phyloP scores from a whole-genome alignment of 2,797 vertebrate genomes.

The Sebastes ruberrimus region DNA sequence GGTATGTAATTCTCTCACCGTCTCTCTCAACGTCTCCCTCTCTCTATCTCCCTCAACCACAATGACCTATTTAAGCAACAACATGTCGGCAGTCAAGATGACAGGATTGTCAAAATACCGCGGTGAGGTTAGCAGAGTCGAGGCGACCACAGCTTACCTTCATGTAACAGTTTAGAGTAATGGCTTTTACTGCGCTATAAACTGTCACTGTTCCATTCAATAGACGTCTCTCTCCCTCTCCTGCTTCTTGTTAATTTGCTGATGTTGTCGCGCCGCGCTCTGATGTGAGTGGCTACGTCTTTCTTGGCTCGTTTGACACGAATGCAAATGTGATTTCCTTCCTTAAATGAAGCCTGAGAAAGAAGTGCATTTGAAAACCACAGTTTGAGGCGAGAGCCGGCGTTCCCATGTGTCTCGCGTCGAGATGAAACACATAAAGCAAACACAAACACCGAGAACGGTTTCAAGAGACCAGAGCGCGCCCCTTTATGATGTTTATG shows the following conservation, averaged over 20 bases:
- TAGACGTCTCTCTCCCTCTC: slow-evolving; percentile 25
- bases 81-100: slow-evolving; percentile 63
- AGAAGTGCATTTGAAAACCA: slow-evolving; percentile 13
- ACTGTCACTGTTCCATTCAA: slow-evolving; percentile 55
- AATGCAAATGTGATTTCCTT: slow-evolving; percentile 54
- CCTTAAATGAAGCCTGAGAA: slow-evolving; percentile 22
- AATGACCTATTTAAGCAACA: slow-evolving; percentile 75
- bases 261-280: slow-evolving; percentile 20
- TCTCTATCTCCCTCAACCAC: slow-evolving; percentile 61
- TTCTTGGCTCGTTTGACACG: slow-evolving; percentile 29
- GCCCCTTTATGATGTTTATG: slow-evolving; percentile 48
- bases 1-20: slow-evolving; percentile 45
- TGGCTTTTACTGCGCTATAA: slow-evolving; percentile 62
- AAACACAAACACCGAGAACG: slow-evolving; percentile 18
- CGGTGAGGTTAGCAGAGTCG: slow-evolving; percentile 58
- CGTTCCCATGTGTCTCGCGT: slow-evolving; percentile 36
- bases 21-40: slow-evolving; percentile 13
- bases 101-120: slow-evolving; percentile 74
- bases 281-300: slow-evolving; percentile 37
- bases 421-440: slow-evolving; percentile 58
- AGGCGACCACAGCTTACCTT: slow-evolving; percentile 65
- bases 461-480: slow-evolving; percentile 37
- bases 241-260: slow-evolving; percentile 51
- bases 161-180: slow-evolving; percentile 62
- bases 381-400: slow-evolving; percentile 37